Evolutionary conservation across 2,113 vertebrate genomes (phyloP).

Genomic region (Nerophis lumbriciformis): DNA sequence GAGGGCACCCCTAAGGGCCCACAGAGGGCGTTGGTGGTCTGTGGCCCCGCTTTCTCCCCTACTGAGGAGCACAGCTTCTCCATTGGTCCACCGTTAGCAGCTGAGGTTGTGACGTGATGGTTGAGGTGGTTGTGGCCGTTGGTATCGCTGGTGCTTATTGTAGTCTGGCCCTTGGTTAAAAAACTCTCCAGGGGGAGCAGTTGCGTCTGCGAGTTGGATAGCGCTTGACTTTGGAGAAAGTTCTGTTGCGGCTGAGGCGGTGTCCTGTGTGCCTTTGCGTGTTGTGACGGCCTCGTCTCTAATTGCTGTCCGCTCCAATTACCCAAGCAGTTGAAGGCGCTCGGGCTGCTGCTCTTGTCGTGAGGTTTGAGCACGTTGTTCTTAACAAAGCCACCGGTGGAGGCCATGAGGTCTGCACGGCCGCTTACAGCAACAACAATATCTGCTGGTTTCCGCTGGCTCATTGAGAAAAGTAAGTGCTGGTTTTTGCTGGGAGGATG

Average conservation of each 20-base stretch:
- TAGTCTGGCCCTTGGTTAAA: conserved; percentile 52
- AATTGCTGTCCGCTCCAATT: conserved; percentile 56
- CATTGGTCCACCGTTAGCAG: conserved; percentile 24
- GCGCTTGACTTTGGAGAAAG: conserved; percentile 52
- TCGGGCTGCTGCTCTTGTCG: conserved; percentile 34
- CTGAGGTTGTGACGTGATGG: conserved; percentile 28
- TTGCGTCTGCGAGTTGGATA: conserved; percentile 38
- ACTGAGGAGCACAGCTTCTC: conserved; percentile 60
- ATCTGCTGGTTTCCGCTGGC: conserved; percentile 56
- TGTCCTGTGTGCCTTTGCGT: conserved; percentile 32
- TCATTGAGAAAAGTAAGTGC: conserved; percentile 52
- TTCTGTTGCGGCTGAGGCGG: conserved; percentile 27
- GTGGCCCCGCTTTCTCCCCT: conserved; percentile 44
- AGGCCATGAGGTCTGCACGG: conserved; percentile 42
- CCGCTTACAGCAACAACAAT: conserved; percentile 46
- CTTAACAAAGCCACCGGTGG: conserved; percentile 50
- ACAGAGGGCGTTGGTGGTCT: conserved; percentile 46
- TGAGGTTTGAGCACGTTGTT: conserved; percentile 56
- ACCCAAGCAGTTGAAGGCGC: conserved; percentile 49
- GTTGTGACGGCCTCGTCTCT: conserved; percentile 30
- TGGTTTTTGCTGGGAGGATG: conserved; percentile 48
- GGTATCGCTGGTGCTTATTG: conserved; percentile 36
- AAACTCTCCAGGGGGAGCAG: conserved; percentile 61
- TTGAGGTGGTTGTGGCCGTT: conserved; percentile 53
- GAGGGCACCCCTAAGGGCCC: conserved; percentile 48